Base-by-base conservation (phyloP, 1,140 invertebrate genomes). In the Drosophila tsacasi region DNA sequence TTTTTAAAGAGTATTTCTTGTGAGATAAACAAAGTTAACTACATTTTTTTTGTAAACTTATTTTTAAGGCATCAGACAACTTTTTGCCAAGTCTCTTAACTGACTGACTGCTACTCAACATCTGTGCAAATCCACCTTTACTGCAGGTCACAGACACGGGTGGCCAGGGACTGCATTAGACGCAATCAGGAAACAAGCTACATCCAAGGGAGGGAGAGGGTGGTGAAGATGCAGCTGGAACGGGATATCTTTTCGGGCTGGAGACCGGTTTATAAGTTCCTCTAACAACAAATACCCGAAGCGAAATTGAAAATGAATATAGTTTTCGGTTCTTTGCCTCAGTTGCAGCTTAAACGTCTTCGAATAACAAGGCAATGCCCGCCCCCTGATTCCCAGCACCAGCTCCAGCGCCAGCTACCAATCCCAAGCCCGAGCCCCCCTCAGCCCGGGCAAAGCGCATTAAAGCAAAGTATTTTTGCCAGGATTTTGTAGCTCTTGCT, bases 401-500 rank as follows among this genome's bases (percentile, higher is more conserved):
- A 21, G 17, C 21, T 30, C 30, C 47, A 27, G 21, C 35, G 30
- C 15, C 35, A 57, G 21, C 49, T 37, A 30, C 39, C 39, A 35
- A 35, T 30, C 25, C 60, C 21, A 40, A 47, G 9, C 25, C 47
- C 6, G 50, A 21, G 8, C 55, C 37, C 39, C 19, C 40, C 17
- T 44, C 15, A 44, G 39, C 27, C 54, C 42, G 67, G 80, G 66
- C 52, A 78, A 87, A 84, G 79, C 84, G 81, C 77, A 89, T 87
- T 87, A 83, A 78, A 89, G 81, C 68, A 89, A 78, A 81, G 63
- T 81, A 81, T 83, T 86, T 76, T 64, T 63, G 46, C 71, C 54
- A 76, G 73, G 54, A 76, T 85, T 85, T 86, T 79, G 83, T 76
- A 72, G 81, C 68, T 79, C 32, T 74, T 60, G 64, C 57, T 69